Evolutionary conservation across 2,888 invertebrate genomes (phyloP).

Genomic region (Drosophila leonis): DNA sequence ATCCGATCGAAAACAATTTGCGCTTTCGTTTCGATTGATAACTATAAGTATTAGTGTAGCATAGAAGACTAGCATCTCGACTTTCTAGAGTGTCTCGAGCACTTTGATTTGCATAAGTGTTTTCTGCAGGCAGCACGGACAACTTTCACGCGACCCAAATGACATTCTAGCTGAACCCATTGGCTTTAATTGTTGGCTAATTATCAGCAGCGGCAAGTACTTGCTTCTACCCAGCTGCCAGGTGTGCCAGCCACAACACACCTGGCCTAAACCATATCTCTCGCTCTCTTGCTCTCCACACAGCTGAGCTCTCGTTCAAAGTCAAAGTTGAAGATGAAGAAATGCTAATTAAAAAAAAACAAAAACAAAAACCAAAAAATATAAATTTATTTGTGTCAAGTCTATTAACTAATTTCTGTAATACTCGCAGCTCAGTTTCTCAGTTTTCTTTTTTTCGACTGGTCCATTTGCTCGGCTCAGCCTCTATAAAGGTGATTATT

Average conservation of each 20-base stretch:
- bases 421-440: slow-evolving; percentile 36
- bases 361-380: slow-evolving; percentile 10
- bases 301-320: slow-evolving; percentile 9
- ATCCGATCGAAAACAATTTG: slow-evolving; percentile 42
- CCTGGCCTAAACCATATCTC: slow-evolving; percentile 17
- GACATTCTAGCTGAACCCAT: slow-evolving; percentile 49
- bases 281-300: not conserved
- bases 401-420: slow-evolving; percentile 60
- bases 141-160: slow-evolving; percentile 68
- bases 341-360: slow-evolving; percentile 47
- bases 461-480: slow-evolving; percentile 55
- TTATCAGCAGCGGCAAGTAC: slow-evolving; percentile 38
- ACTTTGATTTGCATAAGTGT: slow-evolving; percentile 70
- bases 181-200: slow-evolving; percentile 44
- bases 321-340: slow-evolving; percentile 46
- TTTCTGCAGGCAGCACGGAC: slow-evolving; percentile 20
- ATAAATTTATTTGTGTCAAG: slow-evolving; percentile 70
- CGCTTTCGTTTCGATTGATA: slow-evolving; percentile 51
- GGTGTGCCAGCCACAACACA: slow-evolving; percentile 6
- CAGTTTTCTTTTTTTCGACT: slow-evolving; percentile 24
- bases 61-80: slow-evolving; percentile 9
- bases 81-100: slow-evolving; percentile 49
- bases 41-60: slow-evolving; percentile 5
- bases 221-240: slow-evolving; percentile 10
- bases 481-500: slow-evolving; percentile 61